Evolutionary conservation across 2,797 vertebrate genomes (phyloP).

Genomic region (Valencia hispanica): DNA sequence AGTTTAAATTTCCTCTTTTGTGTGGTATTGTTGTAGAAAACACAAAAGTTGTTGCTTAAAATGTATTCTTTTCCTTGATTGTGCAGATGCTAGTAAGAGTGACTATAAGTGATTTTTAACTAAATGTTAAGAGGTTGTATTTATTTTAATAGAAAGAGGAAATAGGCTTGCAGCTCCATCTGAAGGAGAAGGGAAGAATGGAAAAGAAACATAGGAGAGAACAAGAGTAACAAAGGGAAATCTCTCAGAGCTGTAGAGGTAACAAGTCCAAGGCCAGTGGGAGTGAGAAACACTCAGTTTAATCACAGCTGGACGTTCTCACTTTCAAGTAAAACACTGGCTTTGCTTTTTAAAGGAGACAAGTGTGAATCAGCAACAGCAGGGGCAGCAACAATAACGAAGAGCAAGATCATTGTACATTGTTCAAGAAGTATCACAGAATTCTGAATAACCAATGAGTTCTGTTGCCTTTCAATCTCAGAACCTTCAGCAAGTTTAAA

Average conservation of each 20-base stretch:
- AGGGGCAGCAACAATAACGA: not conserved
- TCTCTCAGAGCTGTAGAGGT: constrained; percentile 45
- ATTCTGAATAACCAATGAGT: not conserved
- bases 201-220: not conserved
- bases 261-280: constrained; percentile 64
- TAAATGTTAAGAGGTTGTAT: not conserved
- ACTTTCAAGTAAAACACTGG: constrained; percentile 28
- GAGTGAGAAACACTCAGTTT: constrained; percentile 51
- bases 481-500: too few relatives aligned
- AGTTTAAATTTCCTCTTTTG: constrained; percentile 3
- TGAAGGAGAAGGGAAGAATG: not conserved
- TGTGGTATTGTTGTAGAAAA: not conserved
- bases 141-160: constrained; percentile 16
- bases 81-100: not conserved
- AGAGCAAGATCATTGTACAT: not conserved
- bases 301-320: constrained; percentile 69
- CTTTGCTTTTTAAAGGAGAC: constrained; percentile 6
- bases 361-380: constrained; percentile 18
- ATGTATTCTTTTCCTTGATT: not conserved
- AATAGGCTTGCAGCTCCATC: constrained; percentile 15
- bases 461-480: not conserved
- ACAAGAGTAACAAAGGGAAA: constrained; percentile 3
- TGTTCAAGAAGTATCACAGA: constrained; percentile 8
- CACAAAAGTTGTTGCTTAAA: not conserved
- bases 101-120: not conserved